Base-by-base conservation (phyloP, 2,888 invertebrate genomes). In the Mesorhabditis spiculigera region DNA sequence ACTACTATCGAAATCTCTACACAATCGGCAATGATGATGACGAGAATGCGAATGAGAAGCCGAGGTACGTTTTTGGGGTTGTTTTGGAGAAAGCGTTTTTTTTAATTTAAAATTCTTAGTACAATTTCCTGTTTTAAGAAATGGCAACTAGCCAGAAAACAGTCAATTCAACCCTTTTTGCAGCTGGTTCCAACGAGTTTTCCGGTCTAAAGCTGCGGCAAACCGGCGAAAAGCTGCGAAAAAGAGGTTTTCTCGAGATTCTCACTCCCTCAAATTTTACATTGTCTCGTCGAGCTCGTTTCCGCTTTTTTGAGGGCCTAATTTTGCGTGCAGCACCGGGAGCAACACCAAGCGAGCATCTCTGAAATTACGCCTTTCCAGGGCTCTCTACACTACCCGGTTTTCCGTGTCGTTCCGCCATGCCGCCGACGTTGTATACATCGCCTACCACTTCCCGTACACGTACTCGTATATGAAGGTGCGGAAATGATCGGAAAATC, bases 401-500 rank as follows among this genome's bases (percentile, higher is more conserved):
- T 93, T 93, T 88, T 91, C 90, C 77, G 89, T 93, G 45, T 90
- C 89, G 66, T 93, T 93, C 87, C 90, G 90, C 5, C 91, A 92
- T 86, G 87, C 89, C 67, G 90, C 90, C 74, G 93, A 93, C 85
- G 90, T 93, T 67, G 92, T 92, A 86, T 93, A 93, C 86, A 86
- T 93, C 73, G 93, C 93, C 4, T 93, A 93, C 85, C 93, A 93
- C 87, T 93, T 91, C 86, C 93, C 93, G 0, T 93, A 92, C 86
- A 92, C 93, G 0, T 93, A 92, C 86, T 91, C 92, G 28, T 90
- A 90, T 86, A 88, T 93, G 84, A 89, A 91, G 91, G 91, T 91
- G 5, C 70, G 72, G 6, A 63, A 8, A 8, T 8, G 8, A 8
- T 16, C 28, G 10, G 6, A 1, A 28, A 28, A 28, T 28, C 28